A percentile compares a stretch with the other conserved stretches of the same genome.
Conservation (phyloP, 2,888 invertebrate species). For the Trichopria drosophilae region DNA sequence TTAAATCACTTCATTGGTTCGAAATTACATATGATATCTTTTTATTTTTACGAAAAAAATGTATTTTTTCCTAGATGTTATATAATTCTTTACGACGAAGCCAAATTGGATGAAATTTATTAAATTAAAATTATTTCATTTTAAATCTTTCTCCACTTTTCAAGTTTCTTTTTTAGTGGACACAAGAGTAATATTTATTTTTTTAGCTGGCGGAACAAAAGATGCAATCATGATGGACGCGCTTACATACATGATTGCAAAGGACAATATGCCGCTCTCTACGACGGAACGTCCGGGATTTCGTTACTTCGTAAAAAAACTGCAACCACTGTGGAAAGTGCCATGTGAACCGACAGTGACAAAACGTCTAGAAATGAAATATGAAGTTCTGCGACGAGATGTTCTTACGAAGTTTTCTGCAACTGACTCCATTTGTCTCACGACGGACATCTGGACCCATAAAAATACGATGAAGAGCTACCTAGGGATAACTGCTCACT, state of each 20-base stretch:
- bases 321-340: background rate
- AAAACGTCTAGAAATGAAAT: background rate
- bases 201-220: slow-evolving; percentile 4
- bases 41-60: too few species aligned
- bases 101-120: too few species aligned
- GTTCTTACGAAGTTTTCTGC: background rate
- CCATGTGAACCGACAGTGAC: background rate
- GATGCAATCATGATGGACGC: background rate
- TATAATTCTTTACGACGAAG: too few species aligned
- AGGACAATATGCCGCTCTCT: too few species aligned
- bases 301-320: background rate
- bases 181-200: too few species aligned
- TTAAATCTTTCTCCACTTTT: too few species aligned
- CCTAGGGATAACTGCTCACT: slow-evolving; percentile 7
- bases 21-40: too few species aligned
- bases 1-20: too few species aligned
- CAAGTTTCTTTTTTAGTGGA: too few species aligned
- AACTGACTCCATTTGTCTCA: background rate
- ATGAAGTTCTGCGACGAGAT: background rate
- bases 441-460: background rate
- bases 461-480: slow-evolving; percentile 5
- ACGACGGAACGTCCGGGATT: background rate
- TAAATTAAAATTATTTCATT: too few species aligned
- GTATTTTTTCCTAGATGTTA: too few species aligned
- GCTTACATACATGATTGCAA: background rate